Conservation (phyloP, 2,113 vertebrate genomes). For the Stigmatopora nigra region DNA sequence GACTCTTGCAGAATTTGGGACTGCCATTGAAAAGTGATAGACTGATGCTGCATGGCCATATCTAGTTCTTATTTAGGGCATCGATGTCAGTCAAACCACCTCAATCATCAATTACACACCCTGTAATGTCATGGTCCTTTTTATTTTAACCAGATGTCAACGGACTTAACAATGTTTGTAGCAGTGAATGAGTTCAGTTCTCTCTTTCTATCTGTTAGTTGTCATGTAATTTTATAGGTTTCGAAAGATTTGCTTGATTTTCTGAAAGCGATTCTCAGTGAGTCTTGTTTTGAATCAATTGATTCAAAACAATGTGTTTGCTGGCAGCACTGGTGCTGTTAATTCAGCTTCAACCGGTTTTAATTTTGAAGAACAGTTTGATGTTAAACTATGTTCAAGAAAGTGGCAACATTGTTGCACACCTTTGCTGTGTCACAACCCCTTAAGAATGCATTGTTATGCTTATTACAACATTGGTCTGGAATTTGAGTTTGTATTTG, state of each 20-base stretch:
- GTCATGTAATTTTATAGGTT: background rate
- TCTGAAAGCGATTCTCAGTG: background rate
- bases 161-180: background rate
- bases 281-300: background rate
- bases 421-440: background rate
- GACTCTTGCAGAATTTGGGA: constrained; percentile 18
- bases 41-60: constrained; percentile 7
- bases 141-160: constrained; percentile 7
- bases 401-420: background rate
- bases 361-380: background rate
- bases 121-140: background rate
- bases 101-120: constrained; percentile 10
- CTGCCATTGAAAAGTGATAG: constrained; percentile 52
- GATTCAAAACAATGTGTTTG: background rate
- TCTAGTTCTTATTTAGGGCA: constrained; percentile 17
- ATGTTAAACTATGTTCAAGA: background rate
- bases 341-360: background rate
- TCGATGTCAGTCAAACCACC: constrained; percentile 4
- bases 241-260: background rate
- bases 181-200: background rate
- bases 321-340: background rate
- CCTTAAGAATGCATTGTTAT: background rate
- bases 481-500: background rate
- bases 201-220: background rate
- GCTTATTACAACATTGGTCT: background rate